Conservation (phyloP, 1,140 invertebrate species). For the Nasonia vitripennis region DNA sequence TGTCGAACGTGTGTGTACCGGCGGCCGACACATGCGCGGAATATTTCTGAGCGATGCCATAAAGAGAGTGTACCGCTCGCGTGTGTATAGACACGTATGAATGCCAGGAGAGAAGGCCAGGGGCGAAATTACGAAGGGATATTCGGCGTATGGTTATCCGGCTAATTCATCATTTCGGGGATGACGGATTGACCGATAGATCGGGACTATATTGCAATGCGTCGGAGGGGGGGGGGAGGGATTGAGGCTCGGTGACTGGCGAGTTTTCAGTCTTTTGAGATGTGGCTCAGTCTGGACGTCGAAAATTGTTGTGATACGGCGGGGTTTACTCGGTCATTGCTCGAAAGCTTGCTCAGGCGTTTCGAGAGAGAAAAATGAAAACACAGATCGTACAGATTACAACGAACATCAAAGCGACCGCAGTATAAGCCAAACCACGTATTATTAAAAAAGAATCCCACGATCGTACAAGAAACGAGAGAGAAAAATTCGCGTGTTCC, state of each 20-base stretch:
- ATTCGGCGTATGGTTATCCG: not conserved
- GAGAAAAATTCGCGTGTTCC: not conserved
- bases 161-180: slow-evolving; percentile 5
- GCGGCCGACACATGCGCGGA: not conserved
- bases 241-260: not conserved
- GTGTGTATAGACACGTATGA: too few relatives aligned
- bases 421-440: too few relatives aligned
- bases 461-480: not conserved
- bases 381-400: too few relatives aligned
- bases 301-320: too few relatives aligned
- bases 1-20: not conserved
- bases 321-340: too few relatives aligned
- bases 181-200: slow-evolving; percentile 3
- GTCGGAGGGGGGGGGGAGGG: not conserved
- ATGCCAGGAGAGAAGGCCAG: not conserved
- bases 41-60: not conserved
- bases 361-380: too few relatives aligned
- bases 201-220: not conserved
- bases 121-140: not conserved
- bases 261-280: too few relatives aligned
- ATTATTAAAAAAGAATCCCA: not conserved
- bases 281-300: too few relatives aligned
- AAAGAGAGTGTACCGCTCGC: not conserved
- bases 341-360: too few relatives aligned
- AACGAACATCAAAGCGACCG: too few relatives aligned